These are phyloP conservation scores for Hephaestus fuliginosus DNA, from an alignment of 2,797 vertebrate species.

Conservation along the genomic window DNA sequence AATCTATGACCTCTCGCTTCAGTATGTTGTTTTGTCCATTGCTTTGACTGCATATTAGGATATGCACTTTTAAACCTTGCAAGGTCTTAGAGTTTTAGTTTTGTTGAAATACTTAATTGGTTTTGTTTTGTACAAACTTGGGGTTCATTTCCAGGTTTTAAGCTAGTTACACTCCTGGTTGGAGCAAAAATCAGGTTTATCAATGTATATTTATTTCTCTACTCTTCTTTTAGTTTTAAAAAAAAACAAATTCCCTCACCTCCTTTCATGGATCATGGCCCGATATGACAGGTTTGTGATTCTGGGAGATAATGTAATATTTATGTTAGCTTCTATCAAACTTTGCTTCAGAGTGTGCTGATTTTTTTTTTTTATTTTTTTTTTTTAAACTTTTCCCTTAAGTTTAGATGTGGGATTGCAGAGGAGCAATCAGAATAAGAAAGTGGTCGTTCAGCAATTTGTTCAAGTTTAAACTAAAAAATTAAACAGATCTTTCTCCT, in stretches of 20 bases:
- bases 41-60: background rate
- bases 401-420: background rate
- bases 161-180: background rate
- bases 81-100: background rate
- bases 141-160: slow-evolving; percentile 1
- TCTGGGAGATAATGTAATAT: background rate
- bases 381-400: background rate
- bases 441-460: background rate
- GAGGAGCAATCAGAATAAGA: background rate
- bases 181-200: background rate
- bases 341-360: background rate
- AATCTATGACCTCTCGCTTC: slow-evolving; percentile 9
- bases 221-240: background rate
- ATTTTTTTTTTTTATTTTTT: no score
- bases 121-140: background rate
- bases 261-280: slow-evolving; percentile 10
- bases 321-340: background rate
- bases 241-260: background rate
- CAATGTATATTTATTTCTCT: background rate
- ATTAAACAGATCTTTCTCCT: background rate
- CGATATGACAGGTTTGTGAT: slow-evolving; percentile 12
- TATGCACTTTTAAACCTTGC: background rate
- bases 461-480: background rate
- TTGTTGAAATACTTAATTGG: no score
- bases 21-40: background rate